phyloP scores from a whole-genome alignment of 2,113 vertebrate genomes.

The Cygnus buccinator region DNA sequence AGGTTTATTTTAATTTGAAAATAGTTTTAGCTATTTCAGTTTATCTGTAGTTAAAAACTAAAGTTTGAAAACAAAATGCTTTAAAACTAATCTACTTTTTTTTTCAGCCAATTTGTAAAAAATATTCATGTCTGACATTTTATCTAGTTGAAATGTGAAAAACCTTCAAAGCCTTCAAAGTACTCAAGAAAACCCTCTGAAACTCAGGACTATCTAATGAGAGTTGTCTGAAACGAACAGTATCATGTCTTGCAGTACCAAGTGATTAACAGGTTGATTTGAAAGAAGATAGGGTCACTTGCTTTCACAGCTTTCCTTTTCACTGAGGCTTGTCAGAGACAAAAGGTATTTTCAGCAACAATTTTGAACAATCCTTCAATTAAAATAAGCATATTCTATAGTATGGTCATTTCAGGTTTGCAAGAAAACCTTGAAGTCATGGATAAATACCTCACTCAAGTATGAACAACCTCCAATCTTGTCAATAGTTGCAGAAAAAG shows the following conservation, averaged over 20 bases:
- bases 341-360: not conserved
- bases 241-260: not conserved
- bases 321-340: not conserved
- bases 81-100: not conserved
- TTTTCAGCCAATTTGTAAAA: not conserved
- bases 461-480: not conserved
- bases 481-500: not conserved
- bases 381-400: not conserved
- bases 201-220: not conserved
- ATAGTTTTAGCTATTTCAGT: not conserved
- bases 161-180: not conserved
- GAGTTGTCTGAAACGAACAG: not conserved
- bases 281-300: not conserved
- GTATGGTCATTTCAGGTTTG: not conserved
- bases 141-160: not conserved
- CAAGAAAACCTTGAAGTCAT: not conserved
- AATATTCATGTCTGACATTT: not conserved
- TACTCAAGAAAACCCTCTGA: constrained; percentile 2
- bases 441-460: not conserved
- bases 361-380: not conserved
- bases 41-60: not conserved
- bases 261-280: not conserved
- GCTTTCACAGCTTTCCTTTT: not conserved
- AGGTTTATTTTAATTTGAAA: not conserved
- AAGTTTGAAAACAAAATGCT: not conserved